Base-by-base conservation (phyloP, 2,888 invertebrate genomes). In the Eupithecia subumbrata region DNA sequence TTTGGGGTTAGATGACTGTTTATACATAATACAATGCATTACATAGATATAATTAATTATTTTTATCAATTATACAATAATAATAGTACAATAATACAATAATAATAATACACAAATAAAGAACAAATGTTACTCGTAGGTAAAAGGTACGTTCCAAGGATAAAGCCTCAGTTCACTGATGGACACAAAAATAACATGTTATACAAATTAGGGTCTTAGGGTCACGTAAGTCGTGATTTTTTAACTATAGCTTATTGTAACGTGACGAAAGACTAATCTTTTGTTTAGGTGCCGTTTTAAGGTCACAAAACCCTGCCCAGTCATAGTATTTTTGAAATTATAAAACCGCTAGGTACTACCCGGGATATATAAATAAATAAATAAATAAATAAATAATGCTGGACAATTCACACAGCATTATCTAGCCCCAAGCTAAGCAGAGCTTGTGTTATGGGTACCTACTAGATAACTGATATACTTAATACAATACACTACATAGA, bases 201-300 rank as follows among this genome's bases (percentile, higher is more conserved):
- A 72, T 37, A 75, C 77, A 81, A 81, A 81, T 76, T 78, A 71
- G 75, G 78, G 77, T 78, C 77, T 76, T 71, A 71, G 73, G 74
- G 78, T 76, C 73, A 48, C 67, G 30, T 69, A 43, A 73, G 68
- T 78, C 80, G 77, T 78, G 76, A 75, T 76, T 77, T 77, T 79
- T 73, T 64, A 72, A 70, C 68, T 37, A n/a, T 16, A 67, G 40
- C 37, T 74, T 71, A 75, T 81, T 78, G 75, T 71, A 37, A 67
- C 22, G 60, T 75, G 73, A 77, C 68, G 77, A 77, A 81, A 79
- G 75, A 7, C 12, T 12, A 12, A 25, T 25, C 37, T 67, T n/a
- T 67, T 67, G 66, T 67, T 67, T 67, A n/a, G 66, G 11, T 18
- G 34, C n/a, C 37, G 18, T 67, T 34, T 37, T 40, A 67, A 67